A percentile compares a stretch with the other conserved stretches of the same genome.
Evolutionary conservation across 2,888 invertebrate species (phyloP).

Genomic region (Ptychoptera contaminata): DNA sequence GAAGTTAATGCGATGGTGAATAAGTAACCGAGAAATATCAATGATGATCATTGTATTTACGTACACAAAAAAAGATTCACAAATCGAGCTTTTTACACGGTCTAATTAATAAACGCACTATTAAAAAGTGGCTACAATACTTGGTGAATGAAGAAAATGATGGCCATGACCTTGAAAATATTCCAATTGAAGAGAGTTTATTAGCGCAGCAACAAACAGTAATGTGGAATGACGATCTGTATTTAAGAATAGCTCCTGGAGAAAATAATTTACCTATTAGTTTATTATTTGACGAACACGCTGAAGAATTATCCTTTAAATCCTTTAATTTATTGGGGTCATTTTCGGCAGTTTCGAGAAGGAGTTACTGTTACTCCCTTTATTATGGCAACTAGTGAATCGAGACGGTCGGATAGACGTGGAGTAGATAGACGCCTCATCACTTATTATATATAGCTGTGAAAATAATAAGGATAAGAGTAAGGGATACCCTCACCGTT

Average conservation of each 20-base stretch:
- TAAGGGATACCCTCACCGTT: constrained; percentile 5
- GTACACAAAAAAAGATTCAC: constrained; percentile 9
- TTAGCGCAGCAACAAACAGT: constrained; percentile 16
- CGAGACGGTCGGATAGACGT: constrained; percentile 15
- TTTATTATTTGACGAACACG: constrained; percentile 23
- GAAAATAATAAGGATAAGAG: constrained; percentile 22
- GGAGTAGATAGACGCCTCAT: constrained; percentile 19
- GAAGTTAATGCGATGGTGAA: not conserved
- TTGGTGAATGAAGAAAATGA: no score
- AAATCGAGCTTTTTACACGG: constrained; percentile 7
- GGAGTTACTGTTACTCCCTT: constrained; percentile 10
- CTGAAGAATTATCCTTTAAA: constrained; percentile 29
- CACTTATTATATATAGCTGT: constrained; percentile 24
- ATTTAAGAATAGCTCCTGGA: constrained; percentile 18
- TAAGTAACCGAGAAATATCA: not conserved
- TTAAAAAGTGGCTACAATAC: no score
- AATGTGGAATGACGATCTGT: constrained; percentile 21
- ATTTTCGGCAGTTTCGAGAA: constrained; percentile 17
- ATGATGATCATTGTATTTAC: constrained; percentile 5
- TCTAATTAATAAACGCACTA: constrained; percentile 7
- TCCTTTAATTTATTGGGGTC: constrained; percentile 25
- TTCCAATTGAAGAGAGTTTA: constrained; percentile 14
- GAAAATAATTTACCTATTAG: constrained; percentile 16
- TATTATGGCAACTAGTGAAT: constrained; percentile 12
- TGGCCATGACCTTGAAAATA: constrained; percentile 12